Percentiles rank a stretch among this genome's conserved stretches.
Evolutionary conservation across 2,113 vertebrate species (phyloP).

Genomic region (Chloropsis hardwickii): DNA sequence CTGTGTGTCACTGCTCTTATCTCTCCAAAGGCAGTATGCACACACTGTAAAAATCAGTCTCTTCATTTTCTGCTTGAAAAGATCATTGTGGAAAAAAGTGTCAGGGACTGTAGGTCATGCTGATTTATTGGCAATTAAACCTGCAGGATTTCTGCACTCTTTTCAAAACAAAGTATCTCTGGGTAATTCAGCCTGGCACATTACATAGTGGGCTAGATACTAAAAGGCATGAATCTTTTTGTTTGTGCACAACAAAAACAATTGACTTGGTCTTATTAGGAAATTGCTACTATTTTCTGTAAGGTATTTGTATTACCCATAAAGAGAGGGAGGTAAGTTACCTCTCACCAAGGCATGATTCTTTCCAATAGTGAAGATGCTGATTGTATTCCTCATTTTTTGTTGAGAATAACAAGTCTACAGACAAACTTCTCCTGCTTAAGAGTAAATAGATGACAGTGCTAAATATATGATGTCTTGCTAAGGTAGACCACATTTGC

Average conservation of each 20-base stretch:
- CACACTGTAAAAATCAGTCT: slow-evolving; percentile 86
- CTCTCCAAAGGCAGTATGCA: slow-evolving; percentile 78
- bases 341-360: slow-evolving; percentile 26
- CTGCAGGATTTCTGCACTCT: slow-evolving; percentile 85
- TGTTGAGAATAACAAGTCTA: neutral
- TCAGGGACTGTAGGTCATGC: slow-evolving; percentile 83
- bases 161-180: slow-evolving; percentile 75
- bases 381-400: neutral
- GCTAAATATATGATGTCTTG: neutral
- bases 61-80: slow-evolving; percentile 96
- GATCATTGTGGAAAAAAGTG: slow-evolving; percentile 80
- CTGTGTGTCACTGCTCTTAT: slow-evolving; percentile 82
- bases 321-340: slow-evolving; percentile 8
- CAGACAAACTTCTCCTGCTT: neutral
- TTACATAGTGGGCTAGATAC: slow-evolving; percentile 50
- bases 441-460: neutral
- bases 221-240: slow-evolving; percentile 55
- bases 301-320: slow-evolving; percentile 9
- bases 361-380: neutral
- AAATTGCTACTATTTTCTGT: slow-evolving; percentile 63
- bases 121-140: slow-evolving; percentile 99
- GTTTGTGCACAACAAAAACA: slow-evolving; percentile 64
- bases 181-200: slow-evolving; percentile 65
- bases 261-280: slow-evolving; percentile 62
- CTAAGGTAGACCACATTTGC: neutral